A percentile compares a stretch with the other conserved stretches of the same genome.
Evolutionary conservation across 2,888 invertebrate species (phyloP).

Genomic region (Byasa hedistus): DNA sequence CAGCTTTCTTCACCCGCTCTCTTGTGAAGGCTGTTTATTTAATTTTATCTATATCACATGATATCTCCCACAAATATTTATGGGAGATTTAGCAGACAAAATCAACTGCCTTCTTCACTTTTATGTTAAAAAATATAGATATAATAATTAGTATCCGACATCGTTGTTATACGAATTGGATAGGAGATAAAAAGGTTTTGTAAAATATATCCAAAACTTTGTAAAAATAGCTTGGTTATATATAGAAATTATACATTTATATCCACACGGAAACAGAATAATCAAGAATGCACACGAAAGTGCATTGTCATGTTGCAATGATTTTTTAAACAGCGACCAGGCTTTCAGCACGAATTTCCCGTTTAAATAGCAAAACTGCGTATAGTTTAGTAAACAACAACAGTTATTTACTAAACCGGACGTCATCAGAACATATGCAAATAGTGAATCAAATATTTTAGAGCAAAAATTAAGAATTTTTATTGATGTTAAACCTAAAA

Average conservation of each 20-base stretch:
- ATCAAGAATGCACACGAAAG: constrained; percentile 40
- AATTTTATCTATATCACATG: no score
- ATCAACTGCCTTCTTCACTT: no score
- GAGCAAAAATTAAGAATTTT: no score
- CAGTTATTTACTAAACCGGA: background rate
- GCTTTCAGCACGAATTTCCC: constrained; percentile 1
- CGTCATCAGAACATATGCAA: background rate
- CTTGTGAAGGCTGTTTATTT: no score
- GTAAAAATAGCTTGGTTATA: background rate
- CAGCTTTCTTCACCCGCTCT: no score
- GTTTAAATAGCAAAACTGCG: constrained; percentile 28
- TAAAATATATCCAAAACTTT: background rate
- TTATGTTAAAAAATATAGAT: no score
- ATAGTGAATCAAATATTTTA: background rate
- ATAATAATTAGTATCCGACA: no score
- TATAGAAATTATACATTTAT: constrained; percentile 12
- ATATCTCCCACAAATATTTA: no score
- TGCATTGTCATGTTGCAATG: constrained; percentile 46
- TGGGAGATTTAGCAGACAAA: no score
- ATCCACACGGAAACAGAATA: constrained; percentile 23
- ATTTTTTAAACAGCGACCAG: constrained; percentile 47
- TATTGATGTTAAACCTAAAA: no score
- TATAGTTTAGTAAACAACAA: background rate
- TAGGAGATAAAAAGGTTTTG: background rate
- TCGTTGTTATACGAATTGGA: no score